A percentile compares a stretch with the other conserved stretches of the same genome.
These are phyloP conservation scores for Bombus terrestris DNA, from an alignment of 1,140 invertebrate species.

Conservation along the genomic window DNA sequence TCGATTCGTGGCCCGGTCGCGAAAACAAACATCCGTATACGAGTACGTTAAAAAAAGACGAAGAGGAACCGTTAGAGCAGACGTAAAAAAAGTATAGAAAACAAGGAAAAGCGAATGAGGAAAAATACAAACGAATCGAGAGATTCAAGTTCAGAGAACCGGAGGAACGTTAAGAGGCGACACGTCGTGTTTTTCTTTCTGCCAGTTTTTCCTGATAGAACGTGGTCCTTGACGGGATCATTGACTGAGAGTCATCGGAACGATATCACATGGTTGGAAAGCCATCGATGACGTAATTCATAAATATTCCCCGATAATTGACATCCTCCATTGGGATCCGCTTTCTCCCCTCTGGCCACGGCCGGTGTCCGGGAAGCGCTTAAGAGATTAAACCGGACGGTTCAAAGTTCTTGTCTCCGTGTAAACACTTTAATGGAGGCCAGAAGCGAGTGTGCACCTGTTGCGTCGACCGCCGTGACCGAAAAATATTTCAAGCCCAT, in stretches of 20 bases:
- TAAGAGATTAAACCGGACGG: constrained; percentile 68
- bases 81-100: not conserved
- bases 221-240: not conserved
- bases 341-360: constrained; percentile 18
- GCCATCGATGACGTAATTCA: constrained; percentile 48
- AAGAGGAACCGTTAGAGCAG: no score
- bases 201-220: no score
- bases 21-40: not conserved
- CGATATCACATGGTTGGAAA: not conserved
- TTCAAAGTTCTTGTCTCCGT: constrained; percentile 70
- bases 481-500: constrained; percentile 66
- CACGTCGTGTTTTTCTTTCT: no score
- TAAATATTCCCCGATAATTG: constrained; percentile 56
- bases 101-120: not conserved
- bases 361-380: constrained; percentile 53
- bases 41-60: no score
- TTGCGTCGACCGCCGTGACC: constrained; percentile 52
- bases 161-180: no score
- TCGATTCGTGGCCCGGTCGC: not conserved
- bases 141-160: no score
- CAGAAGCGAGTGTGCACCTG: constrained; percentile 64
- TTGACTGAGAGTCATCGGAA: constrained; percentile 33
- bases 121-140: no score
- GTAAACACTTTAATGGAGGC: constrained; percentile 69
- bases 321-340: not conserved